A percentile compares a stretch with the other conserved stretches of the same genome.
Evolutionary conservation across 1,140 invertebrate genomes (phyloP).

Genomic region (Lanistes nyassanus): DNA sequence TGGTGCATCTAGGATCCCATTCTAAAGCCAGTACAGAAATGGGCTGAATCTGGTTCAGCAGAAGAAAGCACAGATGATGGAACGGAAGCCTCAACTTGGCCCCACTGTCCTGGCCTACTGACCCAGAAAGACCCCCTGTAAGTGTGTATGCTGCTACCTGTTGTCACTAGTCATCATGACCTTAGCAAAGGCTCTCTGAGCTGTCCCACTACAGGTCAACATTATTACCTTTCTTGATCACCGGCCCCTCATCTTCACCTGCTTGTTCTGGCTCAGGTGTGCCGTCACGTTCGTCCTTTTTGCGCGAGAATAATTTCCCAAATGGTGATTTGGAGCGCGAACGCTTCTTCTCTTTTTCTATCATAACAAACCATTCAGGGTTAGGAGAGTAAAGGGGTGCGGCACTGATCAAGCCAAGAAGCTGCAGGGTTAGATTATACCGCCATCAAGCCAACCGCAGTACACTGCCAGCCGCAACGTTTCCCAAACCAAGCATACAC

Average conservation of each 20-base stretch:
- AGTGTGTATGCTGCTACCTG: too few relatives aligned
- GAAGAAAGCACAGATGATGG: too few relatives aligned
- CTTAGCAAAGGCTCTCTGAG: too few relatives aligned
- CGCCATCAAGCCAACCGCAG: not conserved
- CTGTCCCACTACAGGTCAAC: too few relatives aligned
- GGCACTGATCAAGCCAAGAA: not conserved
- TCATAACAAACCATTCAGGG: constrained; percentile 15
- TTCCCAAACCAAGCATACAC: not conserved
- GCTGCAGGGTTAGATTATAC: not conserved
- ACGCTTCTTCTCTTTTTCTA: constrained; percentile 48
- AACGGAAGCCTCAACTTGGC: too few relatives aligned
- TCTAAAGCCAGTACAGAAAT: too few relatives aligned
- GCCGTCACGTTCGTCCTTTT: constrained; percentile 35
- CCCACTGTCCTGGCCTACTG: too few relatives aligned
- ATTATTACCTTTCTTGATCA: too few relatives aligned
- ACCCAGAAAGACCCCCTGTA: too few relatives aligned
- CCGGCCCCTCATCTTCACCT: not conserved
- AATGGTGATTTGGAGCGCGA: constrained; percentile 58
- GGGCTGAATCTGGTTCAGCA: too few relatives aligned
- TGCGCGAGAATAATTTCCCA: constrained; percentile 54
- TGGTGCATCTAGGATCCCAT: too few relatives aligned
- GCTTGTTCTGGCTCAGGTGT: not conserved
- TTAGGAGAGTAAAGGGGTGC: not conserved
- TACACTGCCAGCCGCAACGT: not conserved
- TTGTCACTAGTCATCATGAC: too few relatives aligned